Conservation (phyloP, 2,888 invertebrate species). For the Sphaerophoria taeniata region DNA sequence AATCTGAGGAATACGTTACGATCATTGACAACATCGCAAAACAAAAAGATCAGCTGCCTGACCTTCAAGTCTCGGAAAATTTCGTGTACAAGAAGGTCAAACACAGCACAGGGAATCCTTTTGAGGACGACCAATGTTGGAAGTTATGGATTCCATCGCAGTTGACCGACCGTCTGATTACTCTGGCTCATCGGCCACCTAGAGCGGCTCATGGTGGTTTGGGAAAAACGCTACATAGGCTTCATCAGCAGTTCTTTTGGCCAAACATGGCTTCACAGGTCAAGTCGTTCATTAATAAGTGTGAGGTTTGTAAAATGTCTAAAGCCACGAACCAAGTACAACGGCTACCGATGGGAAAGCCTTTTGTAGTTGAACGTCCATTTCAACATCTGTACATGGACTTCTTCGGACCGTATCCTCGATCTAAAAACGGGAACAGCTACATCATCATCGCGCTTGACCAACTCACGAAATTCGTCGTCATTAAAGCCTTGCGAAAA, state of each 20-base stretch:
- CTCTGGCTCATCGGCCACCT: too few species aligned
- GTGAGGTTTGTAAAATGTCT: not conserved
- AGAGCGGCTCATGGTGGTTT: too few species aligned
- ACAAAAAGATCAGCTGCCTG: not conserved
- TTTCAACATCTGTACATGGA: not conserved
- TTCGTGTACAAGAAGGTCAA: too few species aligned
- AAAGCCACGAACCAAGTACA: not conserved
- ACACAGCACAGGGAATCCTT: too few species aligned
- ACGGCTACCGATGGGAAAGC: not conserved
- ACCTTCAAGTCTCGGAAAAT: too few species aligned
- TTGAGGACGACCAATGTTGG: too few species aligned
- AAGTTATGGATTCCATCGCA: too few species aligned
- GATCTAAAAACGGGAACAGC: not conserved
- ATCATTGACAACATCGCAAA: too few species aligned
- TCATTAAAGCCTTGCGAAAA: not conserved
- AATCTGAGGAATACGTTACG: too few species aligned
- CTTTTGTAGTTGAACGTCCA: not conserved
- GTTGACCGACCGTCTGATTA: too few species aligned
- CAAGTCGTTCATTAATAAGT: not conserved
- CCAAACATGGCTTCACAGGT: conserved; percentile 26
- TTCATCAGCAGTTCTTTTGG: not conserved
- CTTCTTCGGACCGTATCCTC: not conserved
- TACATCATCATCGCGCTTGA: not conserved
- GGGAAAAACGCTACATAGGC: too few species aligned
- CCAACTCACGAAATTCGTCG: not conserved